Evolutionary conservation across 2,113 vertebrate species (phyloP).

Genomic region (Camelus bactrianus): DNA sequence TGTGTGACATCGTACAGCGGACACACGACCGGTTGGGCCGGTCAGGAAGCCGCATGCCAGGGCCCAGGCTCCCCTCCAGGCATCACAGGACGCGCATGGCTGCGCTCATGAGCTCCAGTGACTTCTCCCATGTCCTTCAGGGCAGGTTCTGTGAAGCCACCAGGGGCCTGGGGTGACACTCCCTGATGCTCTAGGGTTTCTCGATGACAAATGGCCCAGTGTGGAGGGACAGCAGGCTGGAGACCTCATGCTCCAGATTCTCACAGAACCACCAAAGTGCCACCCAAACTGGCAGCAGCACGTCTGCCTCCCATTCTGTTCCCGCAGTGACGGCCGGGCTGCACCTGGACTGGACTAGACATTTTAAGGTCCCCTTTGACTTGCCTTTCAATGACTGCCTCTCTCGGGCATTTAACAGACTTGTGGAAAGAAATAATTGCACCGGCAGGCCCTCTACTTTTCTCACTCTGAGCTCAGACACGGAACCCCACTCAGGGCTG

Average conservation of each 20-base stretch:
- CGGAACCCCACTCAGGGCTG: background rate
- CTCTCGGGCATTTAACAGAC: background rate
- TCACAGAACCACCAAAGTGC: background rate
- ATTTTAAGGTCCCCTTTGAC: background rate
- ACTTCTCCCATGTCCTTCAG: too few species aligned
- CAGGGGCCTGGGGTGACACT: background rate
- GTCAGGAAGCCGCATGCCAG: background rate
- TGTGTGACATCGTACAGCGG: too few species aligned
- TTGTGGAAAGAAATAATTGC: background rate
- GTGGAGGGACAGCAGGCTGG: background rate
- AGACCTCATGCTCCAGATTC: background rate
- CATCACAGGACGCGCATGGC: too few species aligned
- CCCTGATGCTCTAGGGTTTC: background rate
- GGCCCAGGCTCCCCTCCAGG: background rate
- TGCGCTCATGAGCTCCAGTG: too few species aligned
- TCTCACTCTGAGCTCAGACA: background rate
- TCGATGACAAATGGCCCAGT: background rate
- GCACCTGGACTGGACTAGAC: background rate
- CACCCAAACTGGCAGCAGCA: rapidly evolving
- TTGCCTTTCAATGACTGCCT: background rate
- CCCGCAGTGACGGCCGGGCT: background rate
- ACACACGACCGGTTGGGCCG: too few species aligned
- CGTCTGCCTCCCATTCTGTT: too few species aligned
- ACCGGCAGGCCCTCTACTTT: background rate
- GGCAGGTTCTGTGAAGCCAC: too few species aligned